Base-by-base conservation (phyloP, 1,140 invertebrate genomes). In the Venustaconcha ellipsiformis region DNA sequence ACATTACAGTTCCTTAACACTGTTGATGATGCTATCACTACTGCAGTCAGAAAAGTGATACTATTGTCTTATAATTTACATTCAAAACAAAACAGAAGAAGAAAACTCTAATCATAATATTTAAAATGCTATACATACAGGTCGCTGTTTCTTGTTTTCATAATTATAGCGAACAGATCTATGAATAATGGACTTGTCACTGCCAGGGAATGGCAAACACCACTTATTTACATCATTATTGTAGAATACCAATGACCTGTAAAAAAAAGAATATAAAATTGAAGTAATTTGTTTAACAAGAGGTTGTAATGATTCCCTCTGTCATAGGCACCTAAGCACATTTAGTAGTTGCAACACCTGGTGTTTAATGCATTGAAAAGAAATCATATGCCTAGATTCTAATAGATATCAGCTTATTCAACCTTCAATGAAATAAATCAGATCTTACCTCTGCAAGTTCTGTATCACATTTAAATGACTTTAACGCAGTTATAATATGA, bases 161-260 rank as follows among this genome's bases (percentile, higher is more conserved):
- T 93, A 94, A 5, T 94, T 92, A 85, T 92, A 93, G 64, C 94
- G 92, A 82, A 97, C 95, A 1, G 95, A 93, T 30, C 96, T 92
- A 70, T 93, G 86, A 6, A 95, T 93, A 14, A 98, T 93, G 13
- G 95, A 94, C 72, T 92, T 92, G 91, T 99, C 97, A 30, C 94
- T 91, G 14, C 95, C 95, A 1, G 92, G 92, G 88, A 97, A 97
- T 17, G 94, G 93, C 2, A 94, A 59, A 82, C 93, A 94, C 93
- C 93, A 97, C n/a, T 92, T 92, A 65, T 92, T 86, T 6, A 92
- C 89, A 30, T 93, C 87, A 4, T 92, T 78, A 70, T 91, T 93
- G 67, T 92, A 92, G 84, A 95, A 95, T 15, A 96, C 76, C 2
- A 90, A 66, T 1, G 89, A 82, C 76, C 94, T 94, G 81, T 58